Evolutionary conservation across 2,113 vertebrate species (phyloP).

Genomic region (Anolis sagrei): DNA sequence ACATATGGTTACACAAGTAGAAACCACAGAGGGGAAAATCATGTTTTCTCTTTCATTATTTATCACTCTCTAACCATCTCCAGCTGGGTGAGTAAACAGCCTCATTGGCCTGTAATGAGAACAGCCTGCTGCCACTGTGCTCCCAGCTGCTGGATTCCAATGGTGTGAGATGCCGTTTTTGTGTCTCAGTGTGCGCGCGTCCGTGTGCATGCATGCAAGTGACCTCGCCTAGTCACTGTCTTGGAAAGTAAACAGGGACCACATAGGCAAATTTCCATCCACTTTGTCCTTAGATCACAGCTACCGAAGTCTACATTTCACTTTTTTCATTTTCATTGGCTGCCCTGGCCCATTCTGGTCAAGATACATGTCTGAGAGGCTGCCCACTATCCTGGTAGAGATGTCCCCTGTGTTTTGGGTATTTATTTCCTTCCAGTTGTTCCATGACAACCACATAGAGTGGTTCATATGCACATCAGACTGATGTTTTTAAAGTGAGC

Average conservation of each 20-base stretch:
- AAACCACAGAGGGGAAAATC: conserved; percentile 86
- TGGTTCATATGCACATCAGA: too few relatives aligned
- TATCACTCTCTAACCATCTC: conserved; percentile 87
- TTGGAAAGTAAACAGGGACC: neutral
- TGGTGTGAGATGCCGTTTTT: conserved; percentile 37
- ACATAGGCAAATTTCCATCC: neutral
- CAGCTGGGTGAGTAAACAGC: conserved; percentile 94
- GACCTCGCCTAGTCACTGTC: conserved; percentile 3
- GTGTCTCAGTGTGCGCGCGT: neutral
- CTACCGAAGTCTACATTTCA: conserved; percentile 14
- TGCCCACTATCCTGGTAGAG: neutral
- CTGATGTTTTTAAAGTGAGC: neutral
- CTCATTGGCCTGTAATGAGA: conserved; percentile 90
- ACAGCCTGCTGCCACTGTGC: conserved; percentile 83
- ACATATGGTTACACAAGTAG: conserved; percentile 85
- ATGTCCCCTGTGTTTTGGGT: neutral
- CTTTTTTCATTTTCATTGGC: neutral
- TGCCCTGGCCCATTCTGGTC: neutral
- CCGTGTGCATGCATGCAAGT: neutral
- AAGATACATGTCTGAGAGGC: neutral
- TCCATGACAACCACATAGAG: too few relatives aligned
- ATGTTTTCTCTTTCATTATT: conserved; percentile 89
- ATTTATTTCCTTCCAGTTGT: neutral
- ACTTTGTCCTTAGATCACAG: conserved; percentile 54
- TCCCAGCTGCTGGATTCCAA: conserved; percentile 72